A percentile compares a stretch with the other conserved stretches of the same genome.
phyloP scores from a whole-genome alignment of 2,113 vertebrate species.

The Laticauda laticaudata region DNA sequence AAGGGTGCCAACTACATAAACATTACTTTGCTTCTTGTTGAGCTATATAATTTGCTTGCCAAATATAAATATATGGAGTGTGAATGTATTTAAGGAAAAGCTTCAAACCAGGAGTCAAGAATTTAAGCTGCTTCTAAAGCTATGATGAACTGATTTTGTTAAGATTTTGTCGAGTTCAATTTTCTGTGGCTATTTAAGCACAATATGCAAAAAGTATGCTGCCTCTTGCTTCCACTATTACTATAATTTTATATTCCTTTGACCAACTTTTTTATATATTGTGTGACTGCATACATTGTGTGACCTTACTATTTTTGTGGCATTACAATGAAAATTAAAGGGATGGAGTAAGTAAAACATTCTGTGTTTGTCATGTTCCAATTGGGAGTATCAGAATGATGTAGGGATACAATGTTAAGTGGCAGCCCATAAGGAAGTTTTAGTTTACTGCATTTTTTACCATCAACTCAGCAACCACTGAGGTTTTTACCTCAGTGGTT shows the following conservation, averaged over 20 bases:
- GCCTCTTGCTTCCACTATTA: neutral
- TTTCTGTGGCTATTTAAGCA: neutral
- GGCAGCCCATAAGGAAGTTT: neutral
- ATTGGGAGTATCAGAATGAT: neutral
- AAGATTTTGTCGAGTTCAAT: neutral
- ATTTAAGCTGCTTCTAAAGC: neutral
- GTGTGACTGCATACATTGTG: neutral
- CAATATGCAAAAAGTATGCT: neutral
- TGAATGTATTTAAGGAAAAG: neutral
- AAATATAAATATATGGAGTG: neutral
- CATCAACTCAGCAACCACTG: too few species aligned
- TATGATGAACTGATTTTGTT: neutral
- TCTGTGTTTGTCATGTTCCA: neutral
- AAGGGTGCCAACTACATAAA: neutral
- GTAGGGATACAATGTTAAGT: neutral
- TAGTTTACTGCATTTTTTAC: neutral
- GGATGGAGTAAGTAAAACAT: neutral
- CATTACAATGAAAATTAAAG: neutral
- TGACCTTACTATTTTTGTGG: neutral
- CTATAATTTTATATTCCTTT: neutral
- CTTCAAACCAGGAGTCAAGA: neutral
- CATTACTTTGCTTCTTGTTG: neutral
- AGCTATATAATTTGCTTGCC: neutral
- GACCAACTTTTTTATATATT: neutral
- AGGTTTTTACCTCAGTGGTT: neutral